A percentile compares a stretch with the other conserved stretches of the same genome.
phyloP scores from a whole-genome alignment of 2,797 vertebrate genomes.

The Lithobates sylvaticus region DNA sequence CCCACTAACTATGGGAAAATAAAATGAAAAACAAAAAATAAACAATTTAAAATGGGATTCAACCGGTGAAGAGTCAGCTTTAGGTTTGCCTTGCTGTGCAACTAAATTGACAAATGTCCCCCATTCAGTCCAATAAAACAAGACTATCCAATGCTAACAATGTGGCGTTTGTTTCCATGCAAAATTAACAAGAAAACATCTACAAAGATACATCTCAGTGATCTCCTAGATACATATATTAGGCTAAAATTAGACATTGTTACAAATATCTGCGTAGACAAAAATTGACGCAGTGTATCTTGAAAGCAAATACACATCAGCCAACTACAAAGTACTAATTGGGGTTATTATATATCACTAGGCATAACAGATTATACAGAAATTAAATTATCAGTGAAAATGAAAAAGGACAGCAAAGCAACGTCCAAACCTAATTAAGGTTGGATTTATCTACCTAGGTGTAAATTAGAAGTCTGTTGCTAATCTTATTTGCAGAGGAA shows the following conservation, averaged over 20 bases:
- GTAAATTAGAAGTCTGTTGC: neutral
- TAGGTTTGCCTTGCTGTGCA: neutral
- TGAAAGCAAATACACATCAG: neutral
- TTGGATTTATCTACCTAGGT: neutral
- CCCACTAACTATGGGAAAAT: too few relatives aligned
- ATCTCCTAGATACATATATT: neutral
- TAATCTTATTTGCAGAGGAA: neutral
- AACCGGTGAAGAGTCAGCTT: too few relatives aligned
- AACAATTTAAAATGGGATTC: too few relatives aligned
- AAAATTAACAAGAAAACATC: neutral
- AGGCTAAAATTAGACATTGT: neutral
- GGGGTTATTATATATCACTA: neutral
- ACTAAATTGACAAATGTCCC: neutral
- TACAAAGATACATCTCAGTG: neutral
- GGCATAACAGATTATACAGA: neutral
- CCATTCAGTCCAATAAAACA: neutral
- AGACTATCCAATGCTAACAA: neutral
- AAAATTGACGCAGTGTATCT: neutral
- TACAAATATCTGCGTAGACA: neutral
- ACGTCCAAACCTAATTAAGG: neutral
- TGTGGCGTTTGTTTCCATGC: neutral
- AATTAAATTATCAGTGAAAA: neutral
- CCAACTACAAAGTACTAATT: neutral
- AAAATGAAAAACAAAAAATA: too few relatives aligned
- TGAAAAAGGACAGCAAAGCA: neutral